Base-by-base conservation (phyloP, 1,140 invertebrate species). In the Lithobius niger region DNA sequence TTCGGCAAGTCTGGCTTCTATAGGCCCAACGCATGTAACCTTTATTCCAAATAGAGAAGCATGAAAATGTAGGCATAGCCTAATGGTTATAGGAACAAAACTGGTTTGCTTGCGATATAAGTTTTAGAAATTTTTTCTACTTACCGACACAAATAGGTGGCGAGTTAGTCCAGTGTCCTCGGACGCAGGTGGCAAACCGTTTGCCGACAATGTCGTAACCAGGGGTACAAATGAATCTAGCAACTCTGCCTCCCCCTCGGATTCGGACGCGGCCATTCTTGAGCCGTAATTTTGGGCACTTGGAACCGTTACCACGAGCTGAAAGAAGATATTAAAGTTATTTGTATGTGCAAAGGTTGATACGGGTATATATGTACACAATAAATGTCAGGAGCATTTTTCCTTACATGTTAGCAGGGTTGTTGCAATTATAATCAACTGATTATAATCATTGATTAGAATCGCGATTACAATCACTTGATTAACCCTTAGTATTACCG, bases 131-230 rank as follows among this genome's bases (percentile, higher is more conserved):
- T 16, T 52, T 52, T 50, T 18, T 54, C 26, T 62, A 75, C 79
- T 80, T 67, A 84, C 82, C 74, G 59, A 81, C 75, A 67, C 81
- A 84, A 40, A 80, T 70, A 1, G 82, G 81, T 3, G 66, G 59
- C 2, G 73, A 73, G 3, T 72, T 72, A 51, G 79, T 78, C 81
- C 81, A 83, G 3, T 68, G 55, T 2, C 76, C 76, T 24, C 70
- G 61, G 18, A 73, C 59, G 58, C 82, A 84, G 10, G 74, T 78
- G 0, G 78, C 69, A 62, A 77, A 79, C 55, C 69, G 75, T 60
- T 79, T 77, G 2, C 82, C 82, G 3, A 82, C 71, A 18, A 83
- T 69, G 36, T 71, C 69, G 64, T 72, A 83, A 1, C 73, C 71
- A 2, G 66, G 59, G 27, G 64, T 60, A 65, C 82, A 83, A 15